Evolutionary conservation across 2,797 vertebrate species (phyloP).

Genomic region (Perodicticus potto): DNA sequence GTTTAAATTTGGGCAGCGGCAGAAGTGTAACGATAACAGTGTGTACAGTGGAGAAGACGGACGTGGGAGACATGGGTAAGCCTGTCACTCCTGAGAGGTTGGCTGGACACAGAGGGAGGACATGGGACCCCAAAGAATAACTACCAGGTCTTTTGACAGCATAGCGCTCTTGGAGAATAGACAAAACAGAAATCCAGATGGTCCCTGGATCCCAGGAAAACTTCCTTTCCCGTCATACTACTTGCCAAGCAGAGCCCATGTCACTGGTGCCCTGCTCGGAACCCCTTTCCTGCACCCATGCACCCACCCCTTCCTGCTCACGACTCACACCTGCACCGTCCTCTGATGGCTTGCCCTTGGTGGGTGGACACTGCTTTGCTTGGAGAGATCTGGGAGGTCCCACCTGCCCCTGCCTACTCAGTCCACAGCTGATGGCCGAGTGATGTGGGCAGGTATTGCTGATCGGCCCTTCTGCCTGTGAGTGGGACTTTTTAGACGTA

Average conservation of each 20-base stretch:
- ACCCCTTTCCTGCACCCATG: neutral
- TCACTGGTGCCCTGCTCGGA: neutral
- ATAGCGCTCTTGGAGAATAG: neutral
- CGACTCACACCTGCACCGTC: neutral
- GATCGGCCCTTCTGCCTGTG: neutral
- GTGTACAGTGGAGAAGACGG: neutral
- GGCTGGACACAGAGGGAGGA: neutral
- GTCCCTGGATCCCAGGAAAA: neutral
- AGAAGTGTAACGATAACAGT: neutral
- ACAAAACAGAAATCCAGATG: constrained; percentile 43
- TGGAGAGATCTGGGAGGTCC: neutral
- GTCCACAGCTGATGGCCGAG: neutral
- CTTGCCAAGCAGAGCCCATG: neutral
- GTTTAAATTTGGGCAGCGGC: neutral
- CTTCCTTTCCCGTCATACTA: neutral
- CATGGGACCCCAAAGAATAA: neutral
- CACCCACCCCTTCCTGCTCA: neutral
- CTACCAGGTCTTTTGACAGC: neutral
- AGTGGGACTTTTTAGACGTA: neutral
- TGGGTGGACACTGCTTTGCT: neutral
- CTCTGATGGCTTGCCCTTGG: neutral
- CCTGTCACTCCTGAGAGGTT: neutral
- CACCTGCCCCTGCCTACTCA: neutral
- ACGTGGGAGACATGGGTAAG: rapidly evolving
- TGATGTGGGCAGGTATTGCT: neutral